These are phyloP conservation scores for Poecile atricapillus DNA, from an alignment of 2,113 vertebrate genomes.

Conservation along the genomic window DNA sequence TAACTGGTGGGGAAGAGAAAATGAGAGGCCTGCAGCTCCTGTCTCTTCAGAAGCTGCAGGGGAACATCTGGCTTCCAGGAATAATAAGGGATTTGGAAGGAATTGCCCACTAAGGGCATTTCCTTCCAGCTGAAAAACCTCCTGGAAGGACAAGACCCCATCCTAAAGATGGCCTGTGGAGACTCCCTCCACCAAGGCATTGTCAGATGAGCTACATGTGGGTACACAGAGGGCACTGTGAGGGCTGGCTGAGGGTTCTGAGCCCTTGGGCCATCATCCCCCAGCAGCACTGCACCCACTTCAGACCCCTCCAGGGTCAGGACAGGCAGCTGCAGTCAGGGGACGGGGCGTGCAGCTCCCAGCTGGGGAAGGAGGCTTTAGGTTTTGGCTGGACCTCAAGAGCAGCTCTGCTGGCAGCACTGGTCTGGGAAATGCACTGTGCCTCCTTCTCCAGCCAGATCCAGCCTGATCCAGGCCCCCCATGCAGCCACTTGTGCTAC, in stretches of 20 bases:
- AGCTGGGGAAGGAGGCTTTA: background rate
- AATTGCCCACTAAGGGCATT: background rate
- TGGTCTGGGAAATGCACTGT: background rate
- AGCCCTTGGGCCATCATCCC: background rate
- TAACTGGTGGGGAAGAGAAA: background rate
- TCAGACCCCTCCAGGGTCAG: background rate
- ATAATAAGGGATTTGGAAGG: background rate
- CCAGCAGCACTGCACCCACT: background rate
- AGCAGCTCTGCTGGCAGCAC: constrained; percentile 11
- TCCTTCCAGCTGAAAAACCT: background rate
- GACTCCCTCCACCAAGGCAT: background rate
- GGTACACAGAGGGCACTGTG: background rate
- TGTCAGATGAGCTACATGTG: rapidly evolving
- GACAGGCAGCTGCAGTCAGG: constrained; percentile 20
- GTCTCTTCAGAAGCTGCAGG: background rate
- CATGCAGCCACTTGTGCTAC: background rate
- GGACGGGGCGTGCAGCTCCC: background rate
- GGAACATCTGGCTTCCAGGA: background rate
- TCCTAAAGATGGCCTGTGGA: background rate
- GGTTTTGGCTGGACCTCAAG: constrained; percentile 22
- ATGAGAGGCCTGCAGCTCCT: background rate
- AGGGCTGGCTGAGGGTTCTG: background rate
- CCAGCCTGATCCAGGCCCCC: background rate
- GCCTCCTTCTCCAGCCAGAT: background rate
- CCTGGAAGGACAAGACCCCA: background rate